Conservation (phyloP, 2,113 vertebrate genomes). For the Onychorhynchus coronatus region DNA sequence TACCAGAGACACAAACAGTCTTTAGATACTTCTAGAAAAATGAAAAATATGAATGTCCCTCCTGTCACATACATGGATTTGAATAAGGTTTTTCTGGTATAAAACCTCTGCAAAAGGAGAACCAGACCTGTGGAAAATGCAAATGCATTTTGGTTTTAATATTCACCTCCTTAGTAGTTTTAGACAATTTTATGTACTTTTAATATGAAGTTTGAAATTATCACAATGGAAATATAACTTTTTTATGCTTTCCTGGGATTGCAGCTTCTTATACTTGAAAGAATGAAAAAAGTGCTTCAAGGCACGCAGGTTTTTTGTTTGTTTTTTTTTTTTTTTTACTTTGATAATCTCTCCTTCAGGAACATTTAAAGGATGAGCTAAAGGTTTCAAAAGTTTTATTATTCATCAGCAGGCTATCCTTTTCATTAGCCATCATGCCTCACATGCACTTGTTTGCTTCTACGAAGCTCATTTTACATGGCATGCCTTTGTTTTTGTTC, state of each 20-base stretch:
- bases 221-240: background rate
- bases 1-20: background rate
- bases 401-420: background rate
- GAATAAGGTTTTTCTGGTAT: background rate
- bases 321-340: background rate
- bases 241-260: background rate
- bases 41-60: background rate
- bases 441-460: background rate
- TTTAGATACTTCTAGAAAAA: background rate
- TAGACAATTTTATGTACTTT: background rate
- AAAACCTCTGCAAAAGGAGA: background rate
- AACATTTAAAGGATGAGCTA: background rate
- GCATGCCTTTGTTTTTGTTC: background rate
- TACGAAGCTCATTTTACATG: background rate
- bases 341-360: background rate
- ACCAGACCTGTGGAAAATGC: background rate
- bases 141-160: background rate
- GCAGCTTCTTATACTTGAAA: background rate
- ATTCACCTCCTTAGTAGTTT: background rate
- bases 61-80: background rate
- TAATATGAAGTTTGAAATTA: background rate
- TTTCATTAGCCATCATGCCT: background rate
- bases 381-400: background rate
- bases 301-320: background rate
- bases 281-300: background rate